These are phyloP conservation scores for Plectropomus leopardus DNA, from an alignment of 2,113 vertebrate species.

Conservation along the genomic window DNA sequence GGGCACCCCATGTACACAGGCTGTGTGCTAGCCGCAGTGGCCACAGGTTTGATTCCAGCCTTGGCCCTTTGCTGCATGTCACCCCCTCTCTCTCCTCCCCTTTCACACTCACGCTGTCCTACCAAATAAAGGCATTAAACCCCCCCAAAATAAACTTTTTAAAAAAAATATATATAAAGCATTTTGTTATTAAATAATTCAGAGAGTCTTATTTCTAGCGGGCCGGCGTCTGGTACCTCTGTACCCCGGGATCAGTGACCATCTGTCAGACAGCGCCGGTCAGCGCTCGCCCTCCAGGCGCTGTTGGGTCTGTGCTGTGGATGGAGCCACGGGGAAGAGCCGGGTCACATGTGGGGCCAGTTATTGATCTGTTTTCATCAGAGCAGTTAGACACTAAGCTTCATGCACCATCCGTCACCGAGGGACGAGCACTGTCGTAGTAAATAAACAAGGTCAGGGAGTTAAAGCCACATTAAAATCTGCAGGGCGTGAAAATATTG, in stretches of 20 bases:
- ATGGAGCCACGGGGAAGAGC: conserved; percentile 37
- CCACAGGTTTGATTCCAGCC: too few relatives aligned
- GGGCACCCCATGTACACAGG: too few relatives aligned
- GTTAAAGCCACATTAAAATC: background rate
- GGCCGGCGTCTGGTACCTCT: conserved; percentile 35
- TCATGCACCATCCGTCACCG: conserved; percentile 4
- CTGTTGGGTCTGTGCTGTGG: conserved; percentile 34
- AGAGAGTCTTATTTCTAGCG: conserved; percentile 29
- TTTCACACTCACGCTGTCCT: too few relatives aligned
- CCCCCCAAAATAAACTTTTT: too few relatives aligned
- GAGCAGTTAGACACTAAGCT: conserved; percentile 37
- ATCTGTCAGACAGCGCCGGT: conserved; percentile 72
- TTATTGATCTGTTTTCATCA: conserved; percentile 68
- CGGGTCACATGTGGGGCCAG: conserved; percentile 34
- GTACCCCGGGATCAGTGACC: conserved; percentile 72
- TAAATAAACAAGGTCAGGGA: background rate
- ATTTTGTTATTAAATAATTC: conserved; percentile 71
- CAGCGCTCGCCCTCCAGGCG: conserved; percentile 39
- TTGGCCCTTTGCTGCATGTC: too few relatives aligned
- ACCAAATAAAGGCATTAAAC: too few relatives aligned
- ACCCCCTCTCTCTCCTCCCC: too few relatives aligned
- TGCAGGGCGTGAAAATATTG: background rate
- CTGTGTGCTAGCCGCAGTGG: too few relatives aligned
- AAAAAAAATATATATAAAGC: too few relatives aligned
- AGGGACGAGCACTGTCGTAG: background rate